A percentile compares a stretch with the other conserved stretches of the same genome.
phyloP scores from a whole-genome alignment of 2,888 invertebrate genomes.

The Boloria euphrosyne region DNA sequence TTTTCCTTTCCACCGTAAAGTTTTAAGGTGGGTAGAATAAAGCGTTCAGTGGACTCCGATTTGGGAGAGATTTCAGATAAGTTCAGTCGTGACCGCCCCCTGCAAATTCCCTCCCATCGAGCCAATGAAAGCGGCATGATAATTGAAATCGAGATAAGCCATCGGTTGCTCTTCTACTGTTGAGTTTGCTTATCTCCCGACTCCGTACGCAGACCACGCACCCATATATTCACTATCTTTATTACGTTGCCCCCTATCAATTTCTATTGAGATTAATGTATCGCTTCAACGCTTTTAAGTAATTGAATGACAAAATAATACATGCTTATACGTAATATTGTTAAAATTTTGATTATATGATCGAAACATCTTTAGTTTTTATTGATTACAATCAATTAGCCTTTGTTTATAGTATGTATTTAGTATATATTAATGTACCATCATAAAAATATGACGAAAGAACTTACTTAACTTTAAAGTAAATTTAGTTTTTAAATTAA shows the following conservation, averaged over 20 bases:
- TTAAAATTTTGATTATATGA: background rate
- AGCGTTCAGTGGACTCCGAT: constrained; percentile 67
- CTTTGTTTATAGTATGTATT: too few relatives aligned
- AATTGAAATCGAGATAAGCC: constrained; percentile 82
- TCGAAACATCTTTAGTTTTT: too few relatives aligned
- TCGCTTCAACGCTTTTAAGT: constrained; percentile 30
- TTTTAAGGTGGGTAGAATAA: constrained; percentile 54
- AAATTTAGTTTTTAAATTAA: background rate
- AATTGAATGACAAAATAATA: constrained; percentile 18
- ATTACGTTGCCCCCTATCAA: constrained; percentile 61
- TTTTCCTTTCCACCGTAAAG: constrained; percentile 37
- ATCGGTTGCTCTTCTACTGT: constrained; percentile 70
- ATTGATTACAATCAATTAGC: too few relatives aligned
- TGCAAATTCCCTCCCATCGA: constrained; percentile 58
- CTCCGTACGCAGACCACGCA: constrained; percentile 68
- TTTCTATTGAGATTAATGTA: constrained; percentile 56
- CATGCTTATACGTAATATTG: background rate
- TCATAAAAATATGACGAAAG: background rate
- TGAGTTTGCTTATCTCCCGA: constrained; percentile 76
- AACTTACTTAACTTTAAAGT: background rate
- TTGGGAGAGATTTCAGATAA: constrained; percentile 75
- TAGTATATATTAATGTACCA: too few relatives aligned
- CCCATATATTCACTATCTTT: constrained; percentile 68
- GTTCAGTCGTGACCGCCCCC: constrained; percentile 66
- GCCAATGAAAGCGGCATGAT: constrained; percentile 78